Evolutionary conservation across 2,113 vertebrate genomes (phyloP).

Genomic region (Columbina picui): DNA sequence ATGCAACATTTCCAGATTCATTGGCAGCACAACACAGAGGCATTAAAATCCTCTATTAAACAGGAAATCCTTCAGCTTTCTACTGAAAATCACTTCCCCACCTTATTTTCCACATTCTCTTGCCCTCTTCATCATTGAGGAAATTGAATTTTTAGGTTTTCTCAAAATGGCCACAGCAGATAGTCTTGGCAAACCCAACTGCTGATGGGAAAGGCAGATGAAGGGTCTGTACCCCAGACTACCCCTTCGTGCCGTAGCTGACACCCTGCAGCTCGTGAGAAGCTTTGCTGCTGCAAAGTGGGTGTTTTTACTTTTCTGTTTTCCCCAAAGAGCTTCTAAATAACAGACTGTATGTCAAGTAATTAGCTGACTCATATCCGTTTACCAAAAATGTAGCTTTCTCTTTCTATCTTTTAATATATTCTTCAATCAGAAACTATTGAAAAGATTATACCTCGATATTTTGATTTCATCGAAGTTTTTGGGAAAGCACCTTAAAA

Average conservation of each 20-base stretch:
- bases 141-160: background rate
- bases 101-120: conserved; percentile 19
- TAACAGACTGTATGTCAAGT: background rate
- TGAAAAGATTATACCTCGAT: background rate
- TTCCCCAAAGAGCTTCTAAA: background rate
- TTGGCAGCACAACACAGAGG: background rate
- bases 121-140: background rate
- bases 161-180: background rate
- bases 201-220: background rate
- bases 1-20: background rate
- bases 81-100: background rate
- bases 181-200: background rate
- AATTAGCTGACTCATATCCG: background rate
- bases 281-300: background rate
- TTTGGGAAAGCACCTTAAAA: background rate
- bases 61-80: background rate
- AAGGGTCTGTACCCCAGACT: background rate
- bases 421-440: background rate
- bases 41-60: conserved; percentile 6
- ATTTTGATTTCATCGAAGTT: background rate
- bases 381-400: background rate
- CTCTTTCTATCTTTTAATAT: background rate
- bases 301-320: background rate
- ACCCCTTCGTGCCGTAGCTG: background rate
- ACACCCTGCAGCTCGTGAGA: background rate